Base-by-base conservation (phyloP, 2,888 invertebrate genomes). In the Seira sanloemensis region DNA sequence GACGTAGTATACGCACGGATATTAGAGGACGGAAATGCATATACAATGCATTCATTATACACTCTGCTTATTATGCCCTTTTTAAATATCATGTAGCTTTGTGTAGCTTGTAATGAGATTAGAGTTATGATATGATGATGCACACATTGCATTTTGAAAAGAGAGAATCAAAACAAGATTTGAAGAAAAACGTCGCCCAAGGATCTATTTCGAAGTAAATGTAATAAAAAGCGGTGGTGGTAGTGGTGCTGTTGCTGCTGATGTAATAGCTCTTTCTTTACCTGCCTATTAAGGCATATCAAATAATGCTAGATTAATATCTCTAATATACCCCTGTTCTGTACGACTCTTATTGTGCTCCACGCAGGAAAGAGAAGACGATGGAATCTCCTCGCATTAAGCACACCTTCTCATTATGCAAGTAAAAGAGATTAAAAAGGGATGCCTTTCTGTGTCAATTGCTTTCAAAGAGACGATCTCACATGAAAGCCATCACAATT, bases 361-460 rank as follows among this genome's bases (percentile, higher is more conserved):
- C 12, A 37, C 5, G 37, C 12, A 37, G 37, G 4, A 12, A 12
- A 37, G 12, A 7, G 37, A 12, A 37, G 37, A 7, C 12, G 50
- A n/a, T 50, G 16, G 50, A 50, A 50, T 12, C 50, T n/a, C n/a
- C 50, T 50, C 37, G 37, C 37, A 37, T 37, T 12, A 37, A 83
- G 73, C 83, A 83, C 83, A 78, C 83, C 83, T 82, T 82, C 72
- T 83, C 83, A 83, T 83, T 83, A 83, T 83, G 83, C 83, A 77
- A 50, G 66, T 37, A 67, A n/a, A 25, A 71, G 71, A 71, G 65
- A 76, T 71, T 75, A 65, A 74, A 74, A 58, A 79, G 68, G 26
- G 25, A 58, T 26, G 27, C 78, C 78, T 50, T 83, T 83, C 78
- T 74, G 67, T 84, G 78, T 74, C 78, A 83, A 83, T 78, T 83